A percentile compares a stretch with the other conserved stretches of the same genome.
Conservation (phyloP, 2,113 vertebrate species). For the Rhea americana region DNA sequence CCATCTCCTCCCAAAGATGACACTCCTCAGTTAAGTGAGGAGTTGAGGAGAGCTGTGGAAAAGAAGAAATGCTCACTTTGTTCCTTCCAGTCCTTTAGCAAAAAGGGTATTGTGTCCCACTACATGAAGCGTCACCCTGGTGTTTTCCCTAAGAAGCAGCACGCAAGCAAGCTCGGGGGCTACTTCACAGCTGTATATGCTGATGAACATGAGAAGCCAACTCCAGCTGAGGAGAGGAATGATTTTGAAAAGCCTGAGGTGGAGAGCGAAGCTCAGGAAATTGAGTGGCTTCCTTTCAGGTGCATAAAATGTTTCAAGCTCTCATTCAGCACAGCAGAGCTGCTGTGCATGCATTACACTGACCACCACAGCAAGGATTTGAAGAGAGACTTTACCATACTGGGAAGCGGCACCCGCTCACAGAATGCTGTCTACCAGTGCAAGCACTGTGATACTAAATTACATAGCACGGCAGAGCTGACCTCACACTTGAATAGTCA, state of each 20-base stretch:
- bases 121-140: slow-evolving; percentile 98
- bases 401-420: slow-evolving; percentile 76
- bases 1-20: slow-evolving; percentile 83
- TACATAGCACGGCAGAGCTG: slow-evolving; percentile 86
- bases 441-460: slow-evolving; percentile 91
- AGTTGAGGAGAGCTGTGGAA: slow-evolving; percentile 92
- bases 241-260: slow-evolving; percentile 81
- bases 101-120: slow-evolving; percentile 97
- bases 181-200: slow-evolving; percentile 95
- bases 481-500: slow-evolving; percentile 90
- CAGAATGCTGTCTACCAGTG: slow-evolving; percentile 89
- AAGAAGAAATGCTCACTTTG: slow-evolving; percentile 92
- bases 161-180: slow-evolving; percentile 91
- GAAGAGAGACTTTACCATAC: slow-evolving; percentile 91
- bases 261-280: slow-evolving; percentile 80
- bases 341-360: slow-evolving; percentile 95
- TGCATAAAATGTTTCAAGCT: slow-evolving; percentile 94
- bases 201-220: slow-evolving; percentile 84
- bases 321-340: slow-evolving; percentile 88
- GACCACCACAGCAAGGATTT: slow-evolving; percentile 93
- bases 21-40: slow-evolving; percentile 88
- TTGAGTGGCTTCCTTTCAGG: slow-evolving; percentile 91
- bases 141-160: slow-evolving; percentile 96
- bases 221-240: slow-evolving; percentile 58
- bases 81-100: slow-evolving; percentile 95